Evolutionary conservation across 2,113 vertebrate genomes (phyloP), one percentile per base, ranked within the genome.

Genomic region (Pseudonaja textilis): DNA sequence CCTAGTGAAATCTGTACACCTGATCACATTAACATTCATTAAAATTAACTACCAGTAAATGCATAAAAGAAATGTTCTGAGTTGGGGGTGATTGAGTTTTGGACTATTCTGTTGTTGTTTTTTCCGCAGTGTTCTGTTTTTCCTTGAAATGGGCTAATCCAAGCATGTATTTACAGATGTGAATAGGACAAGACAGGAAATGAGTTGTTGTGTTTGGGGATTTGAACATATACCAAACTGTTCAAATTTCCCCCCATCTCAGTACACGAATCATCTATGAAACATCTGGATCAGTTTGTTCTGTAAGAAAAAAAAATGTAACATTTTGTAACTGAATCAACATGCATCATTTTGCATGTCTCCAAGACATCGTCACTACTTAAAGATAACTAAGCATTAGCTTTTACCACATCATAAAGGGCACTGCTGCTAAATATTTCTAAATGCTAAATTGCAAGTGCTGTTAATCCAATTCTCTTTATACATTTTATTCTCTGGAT

Each of bases 1-100:
- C 0, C 95, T 95, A 96, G 95, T 93, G 95, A 95, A 96, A 96
- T 89, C 92, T 95, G 93, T 96, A 92, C 95, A 95, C 95, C 96
- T 93, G 12, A 34, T 94, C 95, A 95, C 94, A 94, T 64, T 95
- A 90, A 89, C 95, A 90, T 93, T 92, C 93, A 94, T 64, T 95
- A 91, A 88, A 95, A 90, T 92, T 92, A 88, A 95, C 85, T 52
- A 93, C 88, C 54, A 11, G 69, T 93, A 93, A 94, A 89, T 92
- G 86, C n/a, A 23, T n/a, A 86, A 86, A 4, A 26, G 39, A 47
- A 87, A 47, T 50, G 4, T 29, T 87, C 47, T 50, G 12, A 87
- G 4, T 50, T 50, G 47, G 26, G 47, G 25, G 47, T 47, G 23
- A 45, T 29, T 1, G 8, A 25, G 22, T 10, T 50, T 23, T 47